Evolutionary conservation across 2,888 invertebrate species (phyloP), one percentile per base, ranked within the genome.

Genomic region (Electrophaes corylata): DNA sequence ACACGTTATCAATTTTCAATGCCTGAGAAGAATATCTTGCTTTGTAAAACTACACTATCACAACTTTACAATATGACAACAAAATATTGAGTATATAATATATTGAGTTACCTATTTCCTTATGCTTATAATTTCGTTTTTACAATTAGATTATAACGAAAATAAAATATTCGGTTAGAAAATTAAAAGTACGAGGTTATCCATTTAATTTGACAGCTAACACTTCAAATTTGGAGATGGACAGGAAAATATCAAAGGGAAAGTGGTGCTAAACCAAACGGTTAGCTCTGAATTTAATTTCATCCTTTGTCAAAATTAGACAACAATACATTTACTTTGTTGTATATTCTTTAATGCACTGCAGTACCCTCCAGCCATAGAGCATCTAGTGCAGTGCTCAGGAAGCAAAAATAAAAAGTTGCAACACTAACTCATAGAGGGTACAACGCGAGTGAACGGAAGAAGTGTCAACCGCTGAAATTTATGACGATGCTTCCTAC

Each of bases 401-500:
- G 52, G 55, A 58, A 57, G 55, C 50, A 8, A 29, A 72, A 73
- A 71, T 67, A 70, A 72, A 73, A 49, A 68, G 65, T 66, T 62
- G 59, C 65, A 63, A 56, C 56, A 52, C 48, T 31, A 61, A 50
- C 65, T 63, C 60, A 61, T 60, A 39, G 61, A 76, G 76, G 77
- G 76, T 60, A 77, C 81, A 76, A 74, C 62, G 58, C 57, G 76
- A 78, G 82, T 83, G 86, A 83, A 84, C 84, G 70, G 73, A 73
- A 73, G 71, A 70, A 76, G 26, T 79, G 80, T 76, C 69, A 66
- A 63, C 72, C 71, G 63, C 74, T 70, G 16, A 72, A 81, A 86
- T 86, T 86, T 86, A 86, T 81, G 83, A 76, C 71, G 75, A 68
- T 72, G 73, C 75, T 75, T 75, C 74, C 74, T 71, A 71, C 71